A percentile compares a stretch with the other conserved stretches of the same genome.
Evolutionary conservation across 2,888 invertebrate genomes (phyloP).

Genomic region (Crematogaster levior): DNA sequence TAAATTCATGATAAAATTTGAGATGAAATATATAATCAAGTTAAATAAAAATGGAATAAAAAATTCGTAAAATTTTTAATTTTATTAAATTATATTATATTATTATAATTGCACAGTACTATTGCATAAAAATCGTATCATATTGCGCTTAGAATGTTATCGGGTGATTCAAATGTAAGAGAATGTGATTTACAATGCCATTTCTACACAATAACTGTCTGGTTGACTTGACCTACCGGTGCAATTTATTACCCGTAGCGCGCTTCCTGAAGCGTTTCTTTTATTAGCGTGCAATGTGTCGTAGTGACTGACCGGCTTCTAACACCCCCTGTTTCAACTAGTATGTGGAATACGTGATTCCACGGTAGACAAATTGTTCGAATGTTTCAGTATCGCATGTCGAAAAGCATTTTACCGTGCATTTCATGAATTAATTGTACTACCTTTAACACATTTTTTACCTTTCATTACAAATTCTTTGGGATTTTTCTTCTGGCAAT

Average conservation of each 20-base stretch:
- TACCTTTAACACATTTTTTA: not conserved
- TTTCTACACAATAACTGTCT: constrained; percentile 27
- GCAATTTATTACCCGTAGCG: constrained; percentile 40
- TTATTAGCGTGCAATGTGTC: constrained; percentile 8
- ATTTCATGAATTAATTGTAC: constrained; percentile 26
- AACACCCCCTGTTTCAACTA: not conserved
- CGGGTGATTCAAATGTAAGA: not conserved
- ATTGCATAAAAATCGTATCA: not conserved
- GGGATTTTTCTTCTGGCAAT: not conserved
- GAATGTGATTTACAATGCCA: not conserved
- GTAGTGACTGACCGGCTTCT: not conserved
- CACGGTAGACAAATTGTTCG: constrained; percentile 10
- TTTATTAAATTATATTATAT: not conserved
- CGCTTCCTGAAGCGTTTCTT: constrained; percentile 36
- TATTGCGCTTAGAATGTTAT: not conserved
- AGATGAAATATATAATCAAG: not conserved
- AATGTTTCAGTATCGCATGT: not conserved
- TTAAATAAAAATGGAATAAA: not conserved
- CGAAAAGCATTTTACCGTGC: not conserved
- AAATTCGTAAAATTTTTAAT: not conserved
- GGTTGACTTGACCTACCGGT: constrained; percentile 33
- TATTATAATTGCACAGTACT: not conserved
- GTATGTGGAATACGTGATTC: not conserved
- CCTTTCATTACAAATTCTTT: not conserved
- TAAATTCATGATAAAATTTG: not conserved